phyloP scores from a whole-genome alignment of 2,888 invertebrate species.

The Lepidocyrtinus sp. region DNA sequence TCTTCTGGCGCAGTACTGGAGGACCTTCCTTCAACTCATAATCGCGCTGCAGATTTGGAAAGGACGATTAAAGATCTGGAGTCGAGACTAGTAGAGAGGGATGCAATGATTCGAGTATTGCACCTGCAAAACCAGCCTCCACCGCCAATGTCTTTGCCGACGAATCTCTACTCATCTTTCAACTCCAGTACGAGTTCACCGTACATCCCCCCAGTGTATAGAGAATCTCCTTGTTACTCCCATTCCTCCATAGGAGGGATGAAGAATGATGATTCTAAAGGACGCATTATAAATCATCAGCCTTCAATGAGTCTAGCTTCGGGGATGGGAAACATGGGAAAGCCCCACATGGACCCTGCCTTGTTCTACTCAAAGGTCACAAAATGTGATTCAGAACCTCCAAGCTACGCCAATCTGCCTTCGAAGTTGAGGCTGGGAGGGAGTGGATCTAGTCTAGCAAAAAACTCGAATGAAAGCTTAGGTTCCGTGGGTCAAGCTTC shows the following conservation, averaged over 20 bases:
- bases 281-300: constrained; percentile 63
- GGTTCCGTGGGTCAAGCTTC: constrained; percentile 62
- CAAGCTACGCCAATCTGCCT: constrained; percentile 69
- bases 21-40: constrained; percentile 63
- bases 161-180: constrained; percentile 62
- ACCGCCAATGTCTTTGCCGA: constrained; percentile 58
- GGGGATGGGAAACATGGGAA: constrained; percentile 56
- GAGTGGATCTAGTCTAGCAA: constrained; percentile 68
- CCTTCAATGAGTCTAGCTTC: constrained; percentile 65
- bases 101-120: constrained; percentile 91
- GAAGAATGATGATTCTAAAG: constrained; percentile 39
- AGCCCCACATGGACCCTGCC: constrained; percentile 56
- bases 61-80: constrained; percentile 84
- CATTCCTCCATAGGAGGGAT: constrained; percentile 21
- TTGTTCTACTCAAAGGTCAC: constrained; percentile 68
- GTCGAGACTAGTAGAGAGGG: constrained; percentile 89
- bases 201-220: constrained; percentile 50
- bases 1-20: constrained; percentile 61
- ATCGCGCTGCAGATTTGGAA: constrained; percentile 65
- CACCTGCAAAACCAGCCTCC: constrained; percentile 74
- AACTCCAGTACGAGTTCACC: constrained; percentile 57
- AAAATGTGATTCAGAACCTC: constrained; percentile 69
- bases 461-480: constrained; percentile 69
- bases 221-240: constrained; percentile 67
- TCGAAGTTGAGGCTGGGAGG: constrained; percentile 67